phyloP scores from a whole-genome alignment of 2,888 invertebrate species.

The Macrosiphum euphorbiae region DNA sequence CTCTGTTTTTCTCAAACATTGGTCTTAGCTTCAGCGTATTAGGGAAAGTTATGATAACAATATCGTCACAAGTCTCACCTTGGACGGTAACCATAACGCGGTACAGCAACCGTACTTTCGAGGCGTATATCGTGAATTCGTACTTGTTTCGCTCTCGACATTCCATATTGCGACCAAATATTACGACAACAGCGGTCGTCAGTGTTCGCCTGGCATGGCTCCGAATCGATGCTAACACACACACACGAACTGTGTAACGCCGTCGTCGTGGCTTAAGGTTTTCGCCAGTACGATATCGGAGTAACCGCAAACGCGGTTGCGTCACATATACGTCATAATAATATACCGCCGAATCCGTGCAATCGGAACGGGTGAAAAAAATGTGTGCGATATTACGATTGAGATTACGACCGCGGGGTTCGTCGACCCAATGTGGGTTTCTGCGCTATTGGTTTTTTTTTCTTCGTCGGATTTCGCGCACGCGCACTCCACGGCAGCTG shows the following conservation, averaged over 20 bases:
- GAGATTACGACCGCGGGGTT: neutral
- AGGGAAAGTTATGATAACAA: too few species aligned
- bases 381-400: neutral
- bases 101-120: too few species aligned
- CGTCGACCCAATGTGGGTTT: neutral
- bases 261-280: neutral
- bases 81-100: neutral
- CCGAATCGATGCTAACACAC: neutral
- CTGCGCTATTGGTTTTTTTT: neutral
- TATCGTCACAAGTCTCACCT: too few species aligned
- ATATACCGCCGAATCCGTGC: neutral
- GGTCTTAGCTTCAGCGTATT: too few species aligned
- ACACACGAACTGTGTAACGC: neutral
- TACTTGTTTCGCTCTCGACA: neutral
- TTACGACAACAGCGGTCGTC: neutral
- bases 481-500: neutral
- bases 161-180: neutral
- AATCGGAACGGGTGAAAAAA: neutral
- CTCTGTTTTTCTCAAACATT: too few species aligned
- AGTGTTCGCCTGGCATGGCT: neutral
- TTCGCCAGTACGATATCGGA: neutral
- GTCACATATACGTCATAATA: neutral
- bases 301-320: conserved; percentile 13
- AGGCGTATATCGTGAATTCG: neutral
- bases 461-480: neutral